Conservation (phyloP, 2,888 invertebrate genomes). For the Rotaria socialis region DNA sequence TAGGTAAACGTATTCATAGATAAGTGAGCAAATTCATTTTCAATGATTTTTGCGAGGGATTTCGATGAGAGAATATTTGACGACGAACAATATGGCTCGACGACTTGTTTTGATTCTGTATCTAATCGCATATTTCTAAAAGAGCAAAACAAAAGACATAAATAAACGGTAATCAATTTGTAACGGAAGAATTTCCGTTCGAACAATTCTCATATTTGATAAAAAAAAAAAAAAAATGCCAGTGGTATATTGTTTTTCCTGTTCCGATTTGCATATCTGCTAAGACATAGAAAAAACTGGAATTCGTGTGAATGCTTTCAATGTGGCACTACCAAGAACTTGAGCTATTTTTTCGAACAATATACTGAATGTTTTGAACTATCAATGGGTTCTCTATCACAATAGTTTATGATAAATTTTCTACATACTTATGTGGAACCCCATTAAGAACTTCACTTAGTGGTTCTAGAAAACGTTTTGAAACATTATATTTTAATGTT, state of each 20-base stretch:
- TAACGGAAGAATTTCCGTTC: too few species aligned
- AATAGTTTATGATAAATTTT: neutral
- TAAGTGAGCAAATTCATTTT: slow-evolving; percentile 23
- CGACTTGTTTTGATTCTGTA: neutral
- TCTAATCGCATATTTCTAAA: slow-evolving; percentile 19
- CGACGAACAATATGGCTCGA: neutral
- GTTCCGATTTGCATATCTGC: too few species aligned
- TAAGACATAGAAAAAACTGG: too few species aligned
- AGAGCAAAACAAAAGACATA: neutral
- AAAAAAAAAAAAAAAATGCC: too few species aligned
- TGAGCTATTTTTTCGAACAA: too few species aligned
- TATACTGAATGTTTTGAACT: too few species aligned
- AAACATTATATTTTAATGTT: neutral
- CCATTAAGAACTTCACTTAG: slow-evolving; percentile 1
- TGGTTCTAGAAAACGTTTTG: slow-evolving; percentile 3
- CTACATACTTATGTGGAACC: slow-evolving; percentile 13
- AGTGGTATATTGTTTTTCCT: too few species aligned
- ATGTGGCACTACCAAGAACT: too few species aligned
- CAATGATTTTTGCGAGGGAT: neutral
- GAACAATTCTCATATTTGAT: too few species aligned
- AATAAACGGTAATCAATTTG: neutral
- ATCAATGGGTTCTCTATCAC: too few species aligned
- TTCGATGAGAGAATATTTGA: neutral
- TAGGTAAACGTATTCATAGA: neutral
- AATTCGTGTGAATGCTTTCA: too few species aligned